Base-by-base conservation (phyloP, 2,888 invertebrate species). In the Aspidiotus rigidus region DNA sequence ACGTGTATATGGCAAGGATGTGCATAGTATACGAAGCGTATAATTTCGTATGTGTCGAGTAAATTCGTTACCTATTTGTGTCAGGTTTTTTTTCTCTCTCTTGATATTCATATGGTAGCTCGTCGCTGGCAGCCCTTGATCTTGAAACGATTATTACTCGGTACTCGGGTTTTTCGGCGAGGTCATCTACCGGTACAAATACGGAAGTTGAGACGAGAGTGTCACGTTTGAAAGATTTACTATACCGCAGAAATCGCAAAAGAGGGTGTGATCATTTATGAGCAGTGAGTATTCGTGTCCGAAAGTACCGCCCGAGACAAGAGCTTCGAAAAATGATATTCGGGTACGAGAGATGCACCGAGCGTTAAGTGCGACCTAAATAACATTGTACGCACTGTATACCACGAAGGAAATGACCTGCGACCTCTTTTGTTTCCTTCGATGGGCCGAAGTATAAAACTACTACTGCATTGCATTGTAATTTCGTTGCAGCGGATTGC, bases 371-470 rank as follows among this genome's bases (percentile, higher is more conserved):
- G 6, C 49, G 49, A 49, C 49, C 49, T 49, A 49, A 13, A 49
- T 49, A 28, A 28, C 5, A 28, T 28, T 28, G 28, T 28, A 28
- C 28, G 28, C 28, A 28, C 28, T 28, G 28, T 28, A 28, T 28
- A 28, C 28, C 28, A 28, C 28, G 49, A 13, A 49, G 49, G 49
- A 49, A 49, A 49, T 49, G 49, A 49, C 49, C 49, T 49, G 49
- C 49, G 49, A 49, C 49, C 49, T 49, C 49, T n/a, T 49, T 49
- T 49, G 49, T 49, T 49, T 49, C n/a, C n/a, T 13, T 49, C 49
- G 49, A 28, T 28, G 28, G 28, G 28, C 28, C 28, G 28, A 28
- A 28, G 28, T 28, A 28, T 28, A 28, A 28, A n/a, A n/a, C n/a
- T n/a, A 28, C 28, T 28, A 28, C 28, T 28, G 28, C 28, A 28